Percentiles rank a stretch among this genome's conserved stretches.
Evolutionary conservation across 2,888 invertebrate species (phyloP).

Genomic region (Harmothoe impar): DNA sequence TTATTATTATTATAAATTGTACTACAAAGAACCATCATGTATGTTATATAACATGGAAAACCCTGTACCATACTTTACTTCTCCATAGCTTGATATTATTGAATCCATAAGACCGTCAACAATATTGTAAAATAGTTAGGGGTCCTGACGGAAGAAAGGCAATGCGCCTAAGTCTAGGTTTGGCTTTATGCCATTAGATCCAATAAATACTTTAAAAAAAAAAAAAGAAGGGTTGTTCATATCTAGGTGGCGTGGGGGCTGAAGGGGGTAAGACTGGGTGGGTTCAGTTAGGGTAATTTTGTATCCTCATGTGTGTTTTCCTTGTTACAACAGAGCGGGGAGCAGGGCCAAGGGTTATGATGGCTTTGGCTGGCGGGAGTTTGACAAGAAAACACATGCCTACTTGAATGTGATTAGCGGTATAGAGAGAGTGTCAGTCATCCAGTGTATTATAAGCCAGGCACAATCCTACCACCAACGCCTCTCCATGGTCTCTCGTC

Average conservation of each 20-base stretch:
- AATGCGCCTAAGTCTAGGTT: too few species aligned
- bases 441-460: not conserved
- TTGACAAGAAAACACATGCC: constrained; percentile 42
- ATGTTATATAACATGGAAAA: too few species aligned
- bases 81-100: too few species aligned
- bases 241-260: not conserved
- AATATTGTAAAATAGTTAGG: too few species aligned
- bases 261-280: not conserved
- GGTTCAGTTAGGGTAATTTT: not conserved
- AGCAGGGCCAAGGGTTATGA: not conserved
- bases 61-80: too few species aligned
- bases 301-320: constrained; percentile 22
- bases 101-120: too few species aligned
- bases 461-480: not conserved
- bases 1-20: too few species aligned
- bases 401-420: constrained; percentile 19
- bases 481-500: not conserved
- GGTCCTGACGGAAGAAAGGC: too few species aligned
- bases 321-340: constrained; percentile 9
- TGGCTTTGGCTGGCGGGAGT: constrained; percentile 22
- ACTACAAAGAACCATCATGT: too few species aligned
- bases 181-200: too few species aligned
- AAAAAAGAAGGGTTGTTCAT: not conserved
- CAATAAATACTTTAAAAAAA: too few species aligned
- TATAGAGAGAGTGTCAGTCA: not conserved